Conservation (phyloP, 1,140 invertebrate species). For the Trichoplusia ni region DNA sequence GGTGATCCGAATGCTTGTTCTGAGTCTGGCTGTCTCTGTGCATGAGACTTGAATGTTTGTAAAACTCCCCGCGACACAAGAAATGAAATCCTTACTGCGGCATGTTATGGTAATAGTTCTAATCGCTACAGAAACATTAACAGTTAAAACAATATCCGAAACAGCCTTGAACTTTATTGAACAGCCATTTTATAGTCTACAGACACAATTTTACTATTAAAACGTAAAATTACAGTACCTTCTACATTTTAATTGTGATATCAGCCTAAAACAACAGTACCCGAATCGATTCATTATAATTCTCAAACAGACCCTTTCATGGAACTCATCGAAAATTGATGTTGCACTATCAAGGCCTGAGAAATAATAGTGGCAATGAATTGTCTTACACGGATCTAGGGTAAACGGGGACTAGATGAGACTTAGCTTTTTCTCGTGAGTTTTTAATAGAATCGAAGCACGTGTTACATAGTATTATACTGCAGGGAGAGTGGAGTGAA, state of each 20-base stretch:
- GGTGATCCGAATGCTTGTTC: too few relatives aligned
- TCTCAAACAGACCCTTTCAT: background rate
- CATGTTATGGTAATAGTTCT: too few relatives aligned
- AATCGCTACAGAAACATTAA: too few relatives aligned
- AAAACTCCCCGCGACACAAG: too few relatives aligned
- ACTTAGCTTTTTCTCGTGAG: too few relatives aligned
- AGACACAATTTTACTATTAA: constrained; percentile 14
- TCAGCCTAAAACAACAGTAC: constrained; percentile 16
- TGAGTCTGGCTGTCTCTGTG: too few relatives aligned
- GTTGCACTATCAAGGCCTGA: constrained; percentile 5
- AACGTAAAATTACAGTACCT: background rate
- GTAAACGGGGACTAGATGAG: background rate
- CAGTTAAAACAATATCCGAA: background rate
- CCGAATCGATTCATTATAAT: constrained; percentile 24
- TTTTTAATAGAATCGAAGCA: too few relatives aligned
- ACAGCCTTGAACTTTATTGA: background rate
- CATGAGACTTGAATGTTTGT: too few relatives aligned
- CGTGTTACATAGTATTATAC: too few relatives aligned
- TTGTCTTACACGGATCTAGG: background rate
- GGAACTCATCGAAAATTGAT: constrained; percentile 25
- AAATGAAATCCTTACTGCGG: too few relatives aligned
- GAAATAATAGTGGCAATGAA: constrained; percentile 11
- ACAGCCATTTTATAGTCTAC: too few relatives aligned
- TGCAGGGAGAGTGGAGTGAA: too few relatives aligned
- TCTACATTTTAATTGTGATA: background rate